Base-by-base conservation (phyloP, 2,888 invertebrate genomes). In the Zootermopsis nevadensis region DNA sequence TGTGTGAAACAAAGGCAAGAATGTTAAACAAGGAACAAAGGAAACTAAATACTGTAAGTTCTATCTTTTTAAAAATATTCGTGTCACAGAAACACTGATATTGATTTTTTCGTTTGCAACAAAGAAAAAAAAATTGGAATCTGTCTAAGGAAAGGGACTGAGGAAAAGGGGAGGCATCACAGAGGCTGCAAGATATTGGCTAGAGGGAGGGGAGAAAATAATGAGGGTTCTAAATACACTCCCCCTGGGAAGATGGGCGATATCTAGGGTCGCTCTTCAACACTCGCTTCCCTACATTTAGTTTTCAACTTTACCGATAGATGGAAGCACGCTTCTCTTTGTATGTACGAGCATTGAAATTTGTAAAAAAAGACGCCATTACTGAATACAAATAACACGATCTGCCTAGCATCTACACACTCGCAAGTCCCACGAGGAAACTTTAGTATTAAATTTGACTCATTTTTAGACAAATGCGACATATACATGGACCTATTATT, bases 241-340 rank as follows among this genome's bases (percentile, higher is more conserved):
- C 33, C 74, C 31, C 33, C 69, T 30, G 33, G 35, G 74, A 38
- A 74, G 74, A 31, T 74, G 74, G 74, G 74, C 74, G 74, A 74
- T 38, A 69, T 33, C 69, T 69, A 69, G 69, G 69, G 33, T 69
- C 69, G 19, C 19, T 31, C 33, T 19, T 33, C 69, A 30, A 33
- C 69, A 69, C 69, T 69, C 15, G 22, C 74, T 42, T 38, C 74
- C 27, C 27, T 60, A 24, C 42, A 74, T 35, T 38, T 74, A 35
- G 38, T 74, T 38, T 74, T n/a, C n/a, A 42, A 8, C n/a, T 38
- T n/a, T n/a, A 35, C 33, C 74, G 33, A 38, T n/a, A 74, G 74
- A 42, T 74, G 74, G 74, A 10, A 74, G 38, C n/a, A 74, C 38
- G 60, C n/a, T n/a, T n/a, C 60, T 6, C n/a, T n/a, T 60, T 60